These are phyloP conservation scores for Hirtodrosophila duncani DNA, from an alignment of 2,888 invertebrate genomes.

Conservation along the genomic window DNA sequence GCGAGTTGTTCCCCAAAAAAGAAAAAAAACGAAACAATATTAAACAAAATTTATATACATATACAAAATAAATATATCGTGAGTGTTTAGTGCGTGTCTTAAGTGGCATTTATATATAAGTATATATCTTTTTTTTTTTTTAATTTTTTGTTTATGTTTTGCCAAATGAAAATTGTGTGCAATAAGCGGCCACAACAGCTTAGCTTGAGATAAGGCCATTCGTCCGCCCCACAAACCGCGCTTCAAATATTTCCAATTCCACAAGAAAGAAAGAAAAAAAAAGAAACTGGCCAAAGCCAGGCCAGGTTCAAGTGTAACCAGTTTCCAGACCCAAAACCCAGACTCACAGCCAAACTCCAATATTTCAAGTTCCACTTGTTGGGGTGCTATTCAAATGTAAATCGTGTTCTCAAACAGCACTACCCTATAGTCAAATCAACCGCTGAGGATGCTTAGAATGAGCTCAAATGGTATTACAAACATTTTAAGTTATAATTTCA, in stretches of 20 bases:
- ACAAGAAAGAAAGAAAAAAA: slow-evolving; percentile 1
- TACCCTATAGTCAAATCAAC: slow-evolving; percentile 15
- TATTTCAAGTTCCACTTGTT: slow-evolving; percentile 40
- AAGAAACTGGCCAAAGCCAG: slow-evolving; percentile 4
- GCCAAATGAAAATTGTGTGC: slow-evolving; percentile 58
- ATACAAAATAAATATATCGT: slow-evolving; percentile 5
- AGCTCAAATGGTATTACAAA: no score
- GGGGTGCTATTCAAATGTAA: slow-evolving; percentile 50
- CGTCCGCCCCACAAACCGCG: slow-evolving; percentile 22
- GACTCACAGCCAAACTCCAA: slow-evolving; percentile 22
- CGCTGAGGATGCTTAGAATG: slow-evolving; percentile 7
- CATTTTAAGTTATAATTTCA: no score
- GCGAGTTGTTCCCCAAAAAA: slow-evolving; percentile 15
- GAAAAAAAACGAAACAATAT: slow-evolving; percentile 7
- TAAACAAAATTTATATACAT: slow-evolving; percentile 7
- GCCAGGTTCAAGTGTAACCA: slow-evolving; percentile 70
- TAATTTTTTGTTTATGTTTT: slow-evolving; percentile 21
- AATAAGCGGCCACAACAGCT: slow-evolving; percentile 39
- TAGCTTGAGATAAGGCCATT: no score
- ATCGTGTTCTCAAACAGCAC: slow-evolving; percentile 49
- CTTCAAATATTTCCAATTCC: slow-evolving; percentile 41
- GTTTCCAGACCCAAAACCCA: slow-evolving; percentile 47
- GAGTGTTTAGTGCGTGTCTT: slow-evolving; percentile 1
- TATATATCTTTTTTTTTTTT: slow-evolving; percentile 6
- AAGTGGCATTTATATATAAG: slow-evolving; percentile 1